Evolutionary conservation across 2,888 invertebrate species (phyloP), one percentile per base, ranked within the genome.

Genomic region (Tholera decimalis): DNA sequence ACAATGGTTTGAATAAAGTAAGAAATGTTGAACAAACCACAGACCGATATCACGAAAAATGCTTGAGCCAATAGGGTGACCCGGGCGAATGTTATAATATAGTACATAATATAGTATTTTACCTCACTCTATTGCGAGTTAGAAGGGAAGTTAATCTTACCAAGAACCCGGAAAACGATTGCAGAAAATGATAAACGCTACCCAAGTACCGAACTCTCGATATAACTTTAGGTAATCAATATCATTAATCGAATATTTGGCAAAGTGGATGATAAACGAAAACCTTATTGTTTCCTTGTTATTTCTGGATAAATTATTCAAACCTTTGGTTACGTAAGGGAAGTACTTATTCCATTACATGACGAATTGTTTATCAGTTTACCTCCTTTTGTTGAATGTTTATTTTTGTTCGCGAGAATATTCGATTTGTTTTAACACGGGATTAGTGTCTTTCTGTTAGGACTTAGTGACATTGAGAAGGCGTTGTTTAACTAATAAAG

Each of bases 341-440:
- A 39, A 43, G 18, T 43, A 69, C 61, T 79, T 73, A 76, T 69
- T 73, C 66, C 69, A 79, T 79, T 73, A 79, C 41, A 73, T 51
- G 63, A 66, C 15, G 47, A 66, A 73, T 76, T 66, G 51, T 67
- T 59, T 37, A 11, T 15, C 39, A 30, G 51, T 59, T 62, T 20
- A 18, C 24, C n/a, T 33, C 33, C 20, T 62, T 61, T 64, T 43
- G 46, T 43, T 44, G 24, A 63, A 39, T 20, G 39, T 55, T 73
- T 73, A 43, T 59, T 49, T 74, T 56, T 72, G 26, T 44, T 68
- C 22, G 22, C 20, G 22, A 15, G 41, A 60, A 15, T 43, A 47
- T 57, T 63, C n/a, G 24, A 53, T 72, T 61, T 67, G 35, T 60
- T 61, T 74, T 56, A 24, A 67, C n/a, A 39, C 11, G 22, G 37